Conservation (phyloP, 2,888 invertebrate species). For the Campoplex capitator region DNA sequence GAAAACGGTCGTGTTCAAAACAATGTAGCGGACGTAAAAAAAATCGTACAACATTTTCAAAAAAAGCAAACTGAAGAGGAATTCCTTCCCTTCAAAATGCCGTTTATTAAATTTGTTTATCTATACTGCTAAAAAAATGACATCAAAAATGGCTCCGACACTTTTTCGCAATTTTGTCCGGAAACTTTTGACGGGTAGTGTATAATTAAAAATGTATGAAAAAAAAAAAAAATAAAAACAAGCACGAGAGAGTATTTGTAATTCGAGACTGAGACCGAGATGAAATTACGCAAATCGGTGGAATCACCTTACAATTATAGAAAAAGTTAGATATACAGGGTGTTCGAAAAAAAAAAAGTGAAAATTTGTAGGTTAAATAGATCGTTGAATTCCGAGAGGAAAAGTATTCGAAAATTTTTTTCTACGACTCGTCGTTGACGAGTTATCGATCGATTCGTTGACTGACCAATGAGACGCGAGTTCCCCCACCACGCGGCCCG, state of each 20-base stretch:
- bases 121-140: no score
- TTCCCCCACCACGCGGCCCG: not conserved
- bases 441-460: not conserved
- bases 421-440: not conserved
- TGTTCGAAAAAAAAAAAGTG: not conserved
- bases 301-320: slow-evolving; percentile 53
- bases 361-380: not conserved
- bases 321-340: not conserved
- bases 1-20: no score
- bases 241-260: slow-evolving; percentile 35
- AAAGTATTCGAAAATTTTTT: not conserved
- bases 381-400: not conserved
- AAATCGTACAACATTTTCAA: no score
- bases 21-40: no score
- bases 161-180: no score
- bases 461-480: not conserved
- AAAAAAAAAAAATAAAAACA: not conserved
- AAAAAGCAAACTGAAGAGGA: no score
- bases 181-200: no score
- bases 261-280: slow-evolving; percentile 50
- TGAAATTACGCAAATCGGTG: slow-evolving; percentile 54
- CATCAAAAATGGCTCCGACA: no score
- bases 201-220: not conserved
- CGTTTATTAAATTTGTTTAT: no score
- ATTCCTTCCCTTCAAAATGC: no score